These are phyloP conservation scores for Caenorhabditis tropicalis DNA, from an alignment of 1,140 invertebrate species.

Conservation along the genomic window DNA sequence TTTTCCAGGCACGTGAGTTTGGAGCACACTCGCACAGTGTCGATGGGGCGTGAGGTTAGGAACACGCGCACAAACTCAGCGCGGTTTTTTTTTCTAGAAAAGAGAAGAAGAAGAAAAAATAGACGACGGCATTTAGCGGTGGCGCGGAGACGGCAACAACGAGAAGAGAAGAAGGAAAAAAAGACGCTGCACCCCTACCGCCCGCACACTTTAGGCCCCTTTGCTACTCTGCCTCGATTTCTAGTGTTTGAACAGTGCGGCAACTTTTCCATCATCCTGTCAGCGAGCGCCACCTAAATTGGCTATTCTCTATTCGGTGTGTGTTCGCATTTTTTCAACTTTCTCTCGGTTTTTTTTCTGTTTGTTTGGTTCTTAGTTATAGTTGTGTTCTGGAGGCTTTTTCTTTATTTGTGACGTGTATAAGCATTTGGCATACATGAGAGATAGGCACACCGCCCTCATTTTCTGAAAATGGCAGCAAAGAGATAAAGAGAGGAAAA, in stretches of 20 bases:
- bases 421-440: neutral
- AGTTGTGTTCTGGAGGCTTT: neutral
- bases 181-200: neutral
- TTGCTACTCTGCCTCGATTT: conserved; percentile 10
- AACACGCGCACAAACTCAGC: conserved; percentile 3
- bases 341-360: neutral
- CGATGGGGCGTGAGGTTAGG: conserved; percentile 25
- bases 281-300: conserved; percentile 3
- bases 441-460: neutral
- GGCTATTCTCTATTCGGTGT: neutral
- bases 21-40: conserved; percentile 11
- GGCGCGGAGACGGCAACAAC: conserved; percentile 21
- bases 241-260: conserved; percentile 40
- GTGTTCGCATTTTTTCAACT: neutral
- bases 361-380: too few species aligned
- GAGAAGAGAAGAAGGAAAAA: neutral
- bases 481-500: neutral
- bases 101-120: neutral
- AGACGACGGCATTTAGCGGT: conserved; percentile 14
- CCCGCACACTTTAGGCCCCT: conserved; percentile 27
- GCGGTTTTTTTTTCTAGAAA: conserved; percentile 18
- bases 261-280: neutral
- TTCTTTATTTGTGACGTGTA: neutral
- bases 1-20: conserved; percentile 34
- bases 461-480: neutral